Base-by-base conservation (phyloP, 2,113 vertebrate species). In the Peucedramus taeniatus region DNA sequence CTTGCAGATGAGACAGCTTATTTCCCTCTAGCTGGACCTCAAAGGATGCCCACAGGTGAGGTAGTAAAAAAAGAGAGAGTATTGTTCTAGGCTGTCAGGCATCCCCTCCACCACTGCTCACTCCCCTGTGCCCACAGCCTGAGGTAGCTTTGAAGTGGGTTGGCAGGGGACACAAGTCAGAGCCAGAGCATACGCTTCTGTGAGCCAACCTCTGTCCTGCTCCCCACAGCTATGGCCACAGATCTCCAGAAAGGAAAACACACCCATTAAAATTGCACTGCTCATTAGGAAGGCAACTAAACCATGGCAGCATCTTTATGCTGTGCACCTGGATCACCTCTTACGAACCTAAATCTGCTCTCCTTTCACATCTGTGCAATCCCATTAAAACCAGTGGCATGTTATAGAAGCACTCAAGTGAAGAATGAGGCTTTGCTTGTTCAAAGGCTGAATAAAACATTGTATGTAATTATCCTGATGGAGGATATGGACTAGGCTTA, bases 61-160 rank as follows among this genome's bases (percentile, higher is more conserved):
- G 82, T 0, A 61, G 42, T 18, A 42, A 68, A 37, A 69, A 61
- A 57, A 63, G 7, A 72, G 13, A 44, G 64, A 24, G 18, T 5
- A 90, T 80, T 96, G 88, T 95, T 70, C 63, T 33, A 74, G 75
- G 75, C 92, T 66, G 75, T 66, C 90, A 95, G 54, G 92, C 90
- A 77, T 90, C 15, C 37, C 59, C 24, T 84, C 39, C 66, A 84
- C 16, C 60, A 6, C 35, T 22, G 20, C 44, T 79, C 65, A 49
- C 63, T 76, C 7, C 31, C 2, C 1, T 0, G 1, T 69, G 35
- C 57, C 82, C 6, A 0, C 1, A 0, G 53, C 49, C 64, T 20
- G 17, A 68, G 65, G 8, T 15, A 47, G 66, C 93, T 96, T 90
- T 96, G 94, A 94, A 80, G 85, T 90, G 82, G 71, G 24, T 28